Conservation (phyloP, 2,797 vertebrate genomes). For the Sebastes glaucus region DNA sequence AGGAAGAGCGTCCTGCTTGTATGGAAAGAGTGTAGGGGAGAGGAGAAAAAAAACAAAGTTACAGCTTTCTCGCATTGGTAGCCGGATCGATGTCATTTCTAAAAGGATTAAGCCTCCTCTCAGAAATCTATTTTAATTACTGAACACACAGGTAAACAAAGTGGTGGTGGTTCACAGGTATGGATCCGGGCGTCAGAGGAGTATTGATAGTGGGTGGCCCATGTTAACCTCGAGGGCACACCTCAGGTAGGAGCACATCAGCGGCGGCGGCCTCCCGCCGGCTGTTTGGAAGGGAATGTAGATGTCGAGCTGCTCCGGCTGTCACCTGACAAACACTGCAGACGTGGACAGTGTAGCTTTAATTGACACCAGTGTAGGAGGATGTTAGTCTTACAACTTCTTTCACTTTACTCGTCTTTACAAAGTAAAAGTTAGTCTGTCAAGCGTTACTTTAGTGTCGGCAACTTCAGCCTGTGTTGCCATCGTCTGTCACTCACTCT, state of each 20-base stretch:
- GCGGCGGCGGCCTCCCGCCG: neutral
- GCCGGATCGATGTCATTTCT: slow-evolving; percentile 79
- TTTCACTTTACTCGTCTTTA: neutral
- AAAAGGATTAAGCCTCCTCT: slow-evolving; percentile 73
- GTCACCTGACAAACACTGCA: slow-evolving; percentile 10
- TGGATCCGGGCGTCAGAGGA: slow-evolving; percentile 65
- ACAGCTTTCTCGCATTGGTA: slow-evolving; percentile 41
- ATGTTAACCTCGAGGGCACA: slow-evolving; percentile 61
- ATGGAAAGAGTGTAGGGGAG: slow-evolving; percentile 4
- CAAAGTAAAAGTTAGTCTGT: neutral
- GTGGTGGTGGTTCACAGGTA: slow-evolving; percentile 62
- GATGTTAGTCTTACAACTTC: neutral
- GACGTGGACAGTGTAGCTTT: neutral
- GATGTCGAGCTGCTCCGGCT: neutral
- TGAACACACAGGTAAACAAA: slow-evolving; percentile 79
- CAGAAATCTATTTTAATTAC: slow-evolving; percentile 84
- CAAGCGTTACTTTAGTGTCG: neutral
- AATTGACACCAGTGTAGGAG: neutral
- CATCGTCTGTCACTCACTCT: no score
- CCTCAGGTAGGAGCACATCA: slow-evolving; percentile 27
- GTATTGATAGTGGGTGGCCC: slow-evolving; percentile 72
- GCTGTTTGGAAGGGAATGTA: slow-evolving; percentile 24
- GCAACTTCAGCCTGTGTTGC: neutral
- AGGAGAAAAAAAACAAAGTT: slow-evolving; percentile 27
- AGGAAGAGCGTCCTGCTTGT: slow-evolving; percentile 16